phyloP scores from a whole-genome alignment of 2,888 invertebrate genomes.

The Pseudococcus viburni region DNA sequence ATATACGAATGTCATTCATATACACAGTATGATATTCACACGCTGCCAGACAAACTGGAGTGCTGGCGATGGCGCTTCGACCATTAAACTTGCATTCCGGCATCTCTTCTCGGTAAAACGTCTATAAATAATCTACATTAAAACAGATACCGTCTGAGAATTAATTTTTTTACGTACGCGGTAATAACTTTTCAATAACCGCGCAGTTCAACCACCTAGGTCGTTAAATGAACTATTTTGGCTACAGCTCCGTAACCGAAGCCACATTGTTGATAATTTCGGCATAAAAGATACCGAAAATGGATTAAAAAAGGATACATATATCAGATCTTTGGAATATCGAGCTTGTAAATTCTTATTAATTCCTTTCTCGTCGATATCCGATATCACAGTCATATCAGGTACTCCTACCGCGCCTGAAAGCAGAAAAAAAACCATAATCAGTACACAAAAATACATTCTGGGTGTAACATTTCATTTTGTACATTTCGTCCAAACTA shows the following conservation, averaged over 20 bases:
- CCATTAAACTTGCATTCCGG: constrained; percentile 1
- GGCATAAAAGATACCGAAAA: not conserved
- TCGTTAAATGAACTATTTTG: not conserved
- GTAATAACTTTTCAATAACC: constrained; percentile 35
- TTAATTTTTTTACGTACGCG: constrained; percentile 30
- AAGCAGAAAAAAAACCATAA: constrained; percentile 69
- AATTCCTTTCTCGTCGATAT: constrained; percentile 90
- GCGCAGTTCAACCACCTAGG: constrained; percentile 24
- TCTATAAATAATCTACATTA: constrained; percentile 31
- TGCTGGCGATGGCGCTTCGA: constrained; percentile 9
- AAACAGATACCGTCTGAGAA: constrained; percentile 11
- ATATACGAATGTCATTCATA: constrained; percentile 9
- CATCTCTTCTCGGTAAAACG: not conserved
- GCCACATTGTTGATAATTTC: not conserved
- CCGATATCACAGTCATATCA: constrained; percentile 92
- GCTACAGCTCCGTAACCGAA: not conserved
- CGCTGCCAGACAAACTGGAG: constrained; percentile 18
- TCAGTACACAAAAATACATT: not conserved
- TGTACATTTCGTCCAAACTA: not conserved
- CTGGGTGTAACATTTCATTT: not conserved
- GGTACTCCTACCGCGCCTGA: constrained; percentile 82
- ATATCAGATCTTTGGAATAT: constrained; percentile 87
- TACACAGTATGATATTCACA: not conserved
- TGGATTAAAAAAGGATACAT: constrained; percentile 85
- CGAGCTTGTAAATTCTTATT: constrained; percentile 88